A percentile compares a stretch with the other conserved stretches of the same genome.
These are phyloP conservation scores for Argyresthia albistria DNA, from an alignment of 2,888 invertebrate genomes.

Conservation along the genomic window DNA sequence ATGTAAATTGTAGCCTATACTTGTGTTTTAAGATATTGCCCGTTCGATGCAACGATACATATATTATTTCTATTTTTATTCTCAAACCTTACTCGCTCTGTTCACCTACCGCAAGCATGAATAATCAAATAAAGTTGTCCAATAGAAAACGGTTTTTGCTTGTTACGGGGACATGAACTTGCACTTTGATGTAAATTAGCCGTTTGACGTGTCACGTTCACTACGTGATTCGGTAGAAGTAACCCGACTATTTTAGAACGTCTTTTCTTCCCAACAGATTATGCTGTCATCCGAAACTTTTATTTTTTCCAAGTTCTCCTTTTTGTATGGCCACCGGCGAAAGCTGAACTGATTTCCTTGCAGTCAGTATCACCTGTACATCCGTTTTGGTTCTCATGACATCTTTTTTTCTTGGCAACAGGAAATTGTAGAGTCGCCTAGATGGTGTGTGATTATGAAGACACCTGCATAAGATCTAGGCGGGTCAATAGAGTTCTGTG, in stretches of 20 bases:
- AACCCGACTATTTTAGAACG: not conserved
- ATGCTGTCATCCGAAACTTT: not conserved
- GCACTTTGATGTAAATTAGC: conserved; percentile 32
- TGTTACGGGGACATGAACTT: not conserved
- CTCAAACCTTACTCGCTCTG: not conserved
- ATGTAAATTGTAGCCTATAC: conserved; percentile 5
- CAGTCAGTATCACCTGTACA: not conserved
- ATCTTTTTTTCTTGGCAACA: not conserved
- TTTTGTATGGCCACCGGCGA: not conserved
- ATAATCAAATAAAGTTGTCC: conserved; percentile 26
- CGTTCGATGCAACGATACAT: not conserved
- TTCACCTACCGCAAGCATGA: conserved; percentile 50
- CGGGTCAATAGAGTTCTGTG: too few species aligned
- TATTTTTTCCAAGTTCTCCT: not conserved
- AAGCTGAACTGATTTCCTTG: conserved; percentile 4
- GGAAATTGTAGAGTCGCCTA: conserved; percentile 11
- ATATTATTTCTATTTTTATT: not conserved
- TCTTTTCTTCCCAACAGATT: not conserved
- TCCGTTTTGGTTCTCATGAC: not conserved
- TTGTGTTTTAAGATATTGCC: not conserved
- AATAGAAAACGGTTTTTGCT: not conserved
- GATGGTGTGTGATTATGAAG: too few species aligned
- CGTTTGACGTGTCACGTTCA: conserved; percentile 50
- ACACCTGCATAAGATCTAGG: too few species aligned
- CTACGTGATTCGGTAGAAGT: conserved; percentile 17